Evolutionary conservation across 64 coral and sea anemone genomes (phyloP).

Genomic region (Orbicella faveolata): DNA sequence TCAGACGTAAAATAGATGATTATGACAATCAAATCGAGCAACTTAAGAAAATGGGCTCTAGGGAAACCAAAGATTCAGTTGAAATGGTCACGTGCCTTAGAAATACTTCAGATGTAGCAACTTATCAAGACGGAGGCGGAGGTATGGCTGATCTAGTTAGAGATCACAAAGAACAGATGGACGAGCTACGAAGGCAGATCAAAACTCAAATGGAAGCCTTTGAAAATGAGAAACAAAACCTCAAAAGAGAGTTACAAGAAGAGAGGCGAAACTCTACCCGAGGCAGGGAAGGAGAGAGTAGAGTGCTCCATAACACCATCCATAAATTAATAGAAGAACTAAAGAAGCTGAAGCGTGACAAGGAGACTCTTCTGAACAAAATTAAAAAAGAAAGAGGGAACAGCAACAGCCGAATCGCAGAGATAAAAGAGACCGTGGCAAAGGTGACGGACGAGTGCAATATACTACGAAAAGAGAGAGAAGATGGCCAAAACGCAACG

Average conservation of each 20-base stretch:
- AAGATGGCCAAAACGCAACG: not conserved
- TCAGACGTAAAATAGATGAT: slow-evolving; percentile 8
- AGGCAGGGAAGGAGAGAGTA: not conserved
- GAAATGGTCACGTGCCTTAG: not conserved
- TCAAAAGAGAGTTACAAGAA: slow-evolving; percentile 12
- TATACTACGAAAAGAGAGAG: slow-evolving; percentile 17
- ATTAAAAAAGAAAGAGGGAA: not conserved
- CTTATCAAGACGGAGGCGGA: not conserved
- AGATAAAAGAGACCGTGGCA: not conserved
- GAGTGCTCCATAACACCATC: not conserved
- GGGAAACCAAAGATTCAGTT: not conserved
- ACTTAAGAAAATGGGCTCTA: not conserved
- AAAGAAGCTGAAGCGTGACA: slow-evolving; percentile 48
- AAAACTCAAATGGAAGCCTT: slow-evolving; percentile 45
- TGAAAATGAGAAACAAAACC: slow-evolving; percentile 29
- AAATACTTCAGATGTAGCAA: too few species aligned
- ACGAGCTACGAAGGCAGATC: slow-evolving; percentile 45
- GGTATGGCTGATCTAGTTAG: not conserved
- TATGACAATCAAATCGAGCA: not conserved
- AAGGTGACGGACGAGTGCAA: slow-evolving; percentile 33
- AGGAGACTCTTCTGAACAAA: slow-evolving; percentile 21
- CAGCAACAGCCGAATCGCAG: not conserved
- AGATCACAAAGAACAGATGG: slow-evolving; percentile 39
- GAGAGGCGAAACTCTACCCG: not conserved
- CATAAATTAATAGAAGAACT: slow-evolving; percentile 35